Conservation (phyloP, 2,113 vertebrate species). For the Centrocercus urophasianus region DNA sequence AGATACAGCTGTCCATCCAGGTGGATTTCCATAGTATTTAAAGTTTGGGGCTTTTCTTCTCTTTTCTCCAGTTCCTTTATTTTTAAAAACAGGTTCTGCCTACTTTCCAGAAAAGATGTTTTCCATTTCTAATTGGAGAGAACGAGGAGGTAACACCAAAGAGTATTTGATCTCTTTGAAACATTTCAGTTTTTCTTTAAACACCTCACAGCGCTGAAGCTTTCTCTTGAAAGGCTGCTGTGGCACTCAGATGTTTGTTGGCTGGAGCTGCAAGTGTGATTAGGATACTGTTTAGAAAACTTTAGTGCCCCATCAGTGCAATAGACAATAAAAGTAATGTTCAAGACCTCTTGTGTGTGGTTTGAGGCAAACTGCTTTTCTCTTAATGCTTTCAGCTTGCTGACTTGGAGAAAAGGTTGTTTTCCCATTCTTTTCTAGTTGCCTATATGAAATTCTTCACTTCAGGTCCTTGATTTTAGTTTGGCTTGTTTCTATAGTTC, state of each 20-base stretch:
- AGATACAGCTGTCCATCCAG: neutral
- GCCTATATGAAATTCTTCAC: neutral
- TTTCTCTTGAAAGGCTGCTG: neutral
- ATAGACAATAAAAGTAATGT: conserved; percentile 2
- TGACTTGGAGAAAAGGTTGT: neutral
- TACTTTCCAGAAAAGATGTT: neutral
- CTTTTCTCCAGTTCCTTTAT: neutral
- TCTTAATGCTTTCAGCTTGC: neutral
- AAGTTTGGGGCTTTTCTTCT: neutral
- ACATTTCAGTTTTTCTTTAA: neutral
- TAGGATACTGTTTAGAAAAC: conserved; percentile 32
- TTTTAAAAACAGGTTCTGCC: neutral
- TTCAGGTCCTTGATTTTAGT: neutral
- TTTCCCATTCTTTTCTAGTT: neutral
- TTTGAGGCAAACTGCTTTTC: neutral
- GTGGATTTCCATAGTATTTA: neutral
- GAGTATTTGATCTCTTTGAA: neutral
- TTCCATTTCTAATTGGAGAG: conserved; percentile 9
- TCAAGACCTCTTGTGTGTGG: neutral
- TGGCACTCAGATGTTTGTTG: neutral
- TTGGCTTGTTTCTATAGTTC: neutral
- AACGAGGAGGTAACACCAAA: neutral
- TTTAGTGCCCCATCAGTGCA: neutral
- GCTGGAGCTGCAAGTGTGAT: conserved; percentile 9
- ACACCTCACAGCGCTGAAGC: neutral